Conservation (phyloP, 1,140 invertebrate species). For the Neotoxoptera formosana region DNA sequence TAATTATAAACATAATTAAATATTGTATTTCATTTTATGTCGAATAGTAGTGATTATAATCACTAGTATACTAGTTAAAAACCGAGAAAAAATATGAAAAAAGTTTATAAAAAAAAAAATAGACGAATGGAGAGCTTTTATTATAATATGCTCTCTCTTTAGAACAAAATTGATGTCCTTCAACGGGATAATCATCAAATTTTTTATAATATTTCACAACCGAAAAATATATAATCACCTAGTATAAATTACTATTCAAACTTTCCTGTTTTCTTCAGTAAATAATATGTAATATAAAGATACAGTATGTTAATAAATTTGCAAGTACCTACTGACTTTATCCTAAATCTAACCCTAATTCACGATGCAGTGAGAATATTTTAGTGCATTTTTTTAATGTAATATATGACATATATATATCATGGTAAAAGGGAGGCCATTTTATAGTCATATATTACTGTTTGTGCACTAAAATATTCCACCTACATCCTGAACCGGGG, state of each 20-base stretch:
- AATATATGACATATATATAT: neutral
- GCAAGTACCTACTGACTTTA: no score
- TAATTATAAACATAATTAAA: no score
- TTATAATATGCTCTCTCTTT: no score
- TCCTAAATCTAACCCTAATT: neutral
- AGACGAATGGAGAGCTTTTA: no score
- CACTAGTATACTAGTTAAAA: no score
- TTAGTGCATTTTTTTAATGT: neutral
- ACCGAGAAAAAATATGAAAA: no score
- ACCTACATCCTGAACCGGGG: neutral
- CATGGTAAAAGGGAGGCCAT: neutral
- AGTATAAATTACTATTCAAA: neutral
- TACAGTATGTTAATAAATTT: neutral
- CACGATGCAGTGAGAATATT: neutral
- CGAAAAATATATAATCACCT: neutral
- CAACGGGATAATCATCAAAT: no score
- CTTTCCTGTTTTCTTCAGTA: neutral
- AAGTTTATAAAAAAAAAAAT: no score
- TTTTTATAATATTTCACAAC: neutral
- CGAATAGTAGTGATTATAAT: no score
- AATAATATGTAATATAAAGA: neutral
- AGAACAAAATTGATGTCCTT: no score
- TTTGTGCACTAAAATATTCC: neutral
- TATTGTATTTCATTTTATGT: no score
- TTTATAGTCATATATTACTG: neutral